Evolutionary conservation across 2,797 vertebrate species (phyloP).

Genomic region (Anableps anableps): DNA sequence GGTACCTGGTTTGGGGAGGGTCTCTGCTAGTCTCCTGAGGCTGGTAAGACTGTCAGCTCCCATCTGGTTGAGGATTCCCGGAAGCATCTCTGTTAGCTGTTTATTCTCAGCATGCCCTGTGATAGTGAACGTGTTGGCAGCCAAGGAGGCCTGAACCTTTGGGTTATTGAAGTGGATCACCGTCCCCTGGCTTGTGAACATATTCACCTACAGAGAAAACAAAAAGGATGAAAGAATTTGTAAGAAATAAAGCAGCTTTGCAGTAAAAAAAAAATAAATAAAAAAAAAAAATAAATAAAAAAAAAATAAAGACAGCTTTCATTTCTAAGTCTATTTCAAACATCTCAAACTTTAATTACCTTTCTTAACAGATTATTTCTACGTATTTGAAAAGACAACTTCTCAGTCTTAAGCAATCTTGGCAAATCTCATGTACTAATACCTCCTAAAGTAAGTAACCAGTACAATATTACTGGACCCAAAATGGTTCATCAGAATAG

Average conservation of each 20-base stretch:
- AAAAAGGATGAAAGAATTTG: not conserved
- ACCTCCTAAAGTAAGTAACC: not conserved
- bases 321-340: not conserved
- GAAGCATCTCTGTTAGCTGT: constrained; percentile 98
- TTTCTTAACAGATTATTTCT: not conserved
- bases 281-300: too few species aligned
- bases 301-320: too few species aligned
- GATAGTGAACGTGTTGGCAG: constrained; percentile 97
- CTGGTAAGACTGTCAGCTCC: constrained; percentile 96
- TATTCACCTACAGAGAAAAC: constrained; percentile 87
- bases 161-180: constrained; percentile 99
- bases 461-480: not conserved
- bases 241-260: not conserved
- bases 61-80: constrained; percentile 95
- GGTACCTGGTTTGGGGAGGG: constrained; percentile 91
- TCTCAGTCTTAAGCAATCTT: not conserved
- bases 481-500: not conserved
- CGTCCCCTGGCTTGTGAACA: constrained; percentile 98
- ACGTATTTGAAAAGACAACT: not conserved
- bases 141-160: constrained; percentile 96
- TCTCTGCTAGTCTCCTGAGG: constrained; percentile 94
- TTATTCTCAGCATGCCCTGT: constrained; percentile 97
- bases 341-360: not conserved
- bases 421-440: too few species aligned
- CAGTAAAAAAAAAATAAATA: not conserved